Evolutionary conservation across 2,113 vertebrate genomes (phyloP).

Genomic region (Tretioscincus oriximinensis): DNA sequence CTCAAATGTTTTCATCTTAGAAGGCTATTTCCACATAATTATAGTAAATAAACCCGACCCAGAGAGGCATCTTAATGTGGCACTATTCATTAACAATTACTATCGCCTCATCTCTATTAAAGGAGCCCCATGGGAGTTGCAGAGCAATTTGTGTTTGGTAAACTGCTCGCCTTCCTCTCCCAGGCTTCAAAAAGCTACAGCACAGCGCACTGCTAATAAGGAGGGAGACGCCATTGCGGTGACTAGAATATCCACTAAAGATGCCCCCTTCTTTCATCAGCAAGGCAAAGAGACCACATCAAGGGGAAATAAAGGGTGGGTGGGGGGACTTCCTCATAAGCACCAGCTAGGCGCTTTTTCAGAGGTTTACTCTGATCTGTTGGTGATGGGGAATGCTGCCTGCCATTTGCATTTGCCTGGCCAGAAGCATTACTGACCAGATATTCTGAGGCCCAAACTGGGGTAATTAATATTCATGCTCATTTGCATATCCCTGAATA

Average conservation of each 20-base stretch:
- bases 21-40: conserved; percentile 52
- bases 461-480: too few species aligned
- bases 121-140: not conserved
- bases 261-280: not conserved
- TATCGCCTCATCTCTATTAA: not conserved
- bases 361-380: too few species aligned
- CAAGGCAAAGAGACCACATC: not conserved
- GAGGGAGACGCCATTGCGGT: not conserved
- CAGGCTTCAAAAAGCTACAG: conserved; percentile 22
- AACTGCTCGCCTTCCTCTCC: conserved; percentile 28
- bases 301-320: not conserved
- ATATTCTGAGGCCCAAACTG: too few species aligned
- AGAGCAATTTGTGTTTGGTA: conserved; percentile 27
- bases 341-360: too few species aligned
- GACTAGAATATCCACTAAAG: not conserved
- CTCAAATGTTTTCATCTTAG: conserved; percentile 29
- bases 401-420: too few species aligned
- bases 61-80: conserved; percentile 43
- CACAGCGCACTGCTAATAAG: not conserved
- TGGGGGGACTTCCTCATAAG: too few species aligned
- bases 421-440: too few species aligned
- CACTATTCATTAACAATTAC: conserved; percentile 53
- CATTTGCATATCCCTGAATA: too few species aligned
- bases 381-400: too few species aligned
- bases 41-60: conserved; percentile 52